Percentiles rank a stretch among this genome's conserved stretches.
Conservation (phyloP, 2,113 vertebrate genomes). For the Trachemys scripta region DNA sequence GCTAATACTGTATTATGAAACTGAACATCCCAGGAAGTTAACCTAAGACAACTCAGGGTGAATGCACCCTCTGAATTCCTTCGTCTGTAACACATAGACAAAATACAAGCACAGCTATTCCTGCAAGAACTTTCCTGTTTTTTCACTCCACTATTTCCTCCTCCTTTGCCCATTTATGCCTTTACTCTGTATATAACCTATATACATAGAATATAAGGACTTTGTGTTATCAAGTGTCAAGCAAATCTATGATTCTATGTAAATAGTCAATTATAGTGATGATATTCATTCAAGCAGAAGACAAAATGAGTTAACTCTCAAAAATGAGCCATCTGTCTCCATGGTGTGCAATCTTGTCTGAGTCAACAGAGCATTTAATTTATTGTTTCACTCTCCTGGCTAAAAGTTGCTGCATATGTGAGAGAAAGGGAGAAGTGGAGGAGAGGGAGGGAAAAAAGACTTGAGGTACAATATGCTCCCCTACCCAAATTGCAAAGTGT, state of each 20-base stretch:
- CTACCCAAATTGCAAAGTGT: not conserved
- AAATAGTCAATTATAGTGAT: not conserved
- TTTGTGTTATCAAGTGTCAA: not conserved
- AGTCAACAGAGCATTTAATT: not conserved
- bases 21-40: not conserved
- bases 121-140: not conserved
- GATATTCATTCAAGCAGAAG: not conserved
- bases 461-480: not conserved
- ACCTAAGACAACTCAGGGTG: not conserved
- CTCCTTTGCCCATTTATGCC: too few species aligned
- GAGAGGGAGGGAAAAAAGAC: not conserved
- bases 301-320: not conserved
- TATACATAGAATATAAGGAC: not conserved
- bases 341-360: not conserved
- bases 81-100: not conserved
- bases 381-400: not conserved
- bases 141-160: too few species aligned
- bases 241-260: not conserved
- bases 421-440: not conserved
- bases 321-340: not conserved
- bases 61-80: not conserved
- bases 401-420: not conserved
- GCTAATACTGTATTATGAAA: not conserved
- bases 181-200: too few species aligned
- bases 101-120: not conserved